phyloP scores from a whole-genome alignment of 2,888 invertebrate species.

The Cheilosia urbana region DNA sequence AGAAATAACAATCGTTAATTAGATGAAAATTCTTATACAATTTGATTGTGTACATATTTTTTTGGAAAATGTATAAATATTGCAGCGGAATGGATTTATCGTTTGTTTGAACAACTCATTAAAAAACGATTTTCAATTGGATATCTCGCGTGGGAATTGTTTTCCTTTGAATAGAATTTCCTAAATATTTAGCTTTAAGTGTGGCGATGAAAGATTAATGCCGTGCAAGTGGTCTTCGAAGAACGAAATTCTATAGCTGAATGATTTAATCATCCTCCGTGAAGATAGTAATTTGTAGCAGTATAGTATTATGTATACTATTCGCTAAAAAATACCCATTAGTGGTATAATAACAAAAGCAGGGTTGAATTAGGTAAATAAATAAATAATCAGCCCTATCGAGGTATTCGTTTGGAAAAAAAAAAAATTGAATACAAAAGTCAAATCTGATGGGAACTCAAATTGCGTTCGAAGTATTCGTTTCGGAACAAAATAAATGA shows the following conservation, averaged over 20 bases:
- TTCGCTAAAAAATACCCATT: too few relatives aligned
- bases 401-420: too few relatives aligned
- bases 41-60: neutral
- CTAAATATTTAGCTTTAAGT: neutral
- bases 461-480: too few relatives aligned
- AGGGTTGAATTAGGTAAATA: too few relatives aligned
- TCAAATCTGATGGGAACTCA: too few relatives aligned
- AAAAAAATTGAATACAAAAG: too few relatives aligned
- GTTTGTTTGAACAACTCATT: conserved; percentile 6
- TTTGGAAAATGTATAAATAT: conserved; percentile 16
- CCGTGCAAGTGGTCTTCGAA: neutral
- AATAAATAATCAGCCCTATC: too few relatives aligned
- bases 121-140: neutral
- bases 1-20: conserved; percentile 13
- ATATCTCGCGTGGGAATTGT: neutral
- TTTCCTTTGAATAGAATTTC: neutral
- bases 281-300: neutral
- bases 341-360: too few relatives aligned
- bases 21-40: conserved; percentile 7
- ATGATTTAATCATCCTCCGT: neutral
- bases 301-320: neutral
- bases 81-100: neutral
- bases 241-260: neutral
- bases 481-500: too few relatives aligned
- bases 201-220: neutral